Evolutionary conservation across 2,797 vertebrate genomes (phyloP).

Genomic region (Phrynocephalus forsythii): DNA sequence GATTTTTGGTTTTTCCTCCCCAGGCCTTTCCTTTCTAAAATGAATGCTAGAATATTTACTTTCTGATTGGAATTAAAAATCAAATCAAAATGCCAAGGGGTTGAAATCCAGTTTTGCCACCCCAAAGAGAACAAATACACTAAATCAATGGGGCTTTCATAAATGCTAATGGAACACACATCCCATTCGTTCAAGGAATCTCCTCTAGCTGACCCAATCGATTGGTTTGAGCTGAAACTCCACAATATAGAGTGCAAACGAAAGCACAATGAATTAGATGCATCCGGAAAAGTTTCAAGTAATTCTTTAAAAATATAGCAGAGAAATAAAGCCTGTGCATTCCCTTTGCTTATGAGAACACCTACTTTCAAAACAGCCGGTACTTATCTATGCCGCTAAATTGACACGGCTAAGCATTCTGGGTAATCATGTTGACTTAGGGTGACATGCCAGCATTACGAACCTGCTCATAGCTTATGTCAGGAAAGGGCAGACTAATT

Average conservation of each 20-base stretch:
- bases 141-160: no score
- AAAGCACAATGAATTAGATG: neutral
- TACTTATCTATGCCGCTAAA: neutral
- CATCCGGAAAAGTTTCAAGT: neutral
- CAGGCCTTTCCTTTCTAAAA: conserved; percentile 33
- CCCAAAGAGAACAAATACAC: no score
- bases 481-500: neutral
- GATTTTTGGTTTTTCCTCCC: neutral
- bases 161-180: no score
- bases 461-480: neutral
- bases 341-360: neutral
- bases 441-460: neutral
- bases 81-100: neutral
- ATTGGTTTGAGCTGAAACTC: no score
- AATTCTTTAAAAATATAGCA: neutral
- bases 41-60: neutral
- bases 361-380: neutral
- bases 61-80: neutral
- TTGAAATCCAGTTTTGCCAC: no score
- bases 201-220: no score
- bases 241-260: neutral
- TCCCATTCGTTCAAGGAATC: no score
- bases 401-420: no score
- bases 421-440: neutral
- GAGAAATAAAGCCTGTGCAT: neutral